Evolutionary conservation across 2,888 invertebrate species (phyloP).

Genomic region (Nyleta sp.): DNA sequence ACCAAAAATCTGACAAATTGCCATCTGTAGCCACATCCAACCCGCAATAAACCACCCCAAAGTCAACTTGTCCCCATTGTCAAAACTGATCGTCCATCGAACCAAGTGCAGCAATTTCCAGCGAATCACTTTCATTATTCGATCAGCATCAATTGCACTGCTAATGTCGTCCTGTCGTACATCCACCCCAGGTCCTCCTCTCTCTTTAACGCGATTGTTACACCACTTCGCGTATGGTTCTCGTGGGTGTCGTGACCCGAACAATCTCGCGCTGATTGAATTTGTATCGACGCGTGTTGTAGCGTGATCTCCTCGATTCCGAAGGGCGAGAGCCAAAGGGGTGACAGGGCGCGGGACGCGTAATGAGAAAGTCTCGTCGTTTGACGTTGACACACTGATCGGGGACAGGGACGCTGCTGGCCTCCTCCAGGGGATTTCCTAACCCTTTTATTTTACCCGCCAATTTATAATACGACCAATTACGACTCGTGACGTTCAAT

Average conservation of each 20-base stretch:
- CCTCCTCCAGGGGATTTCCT: conserved; percentile 53
- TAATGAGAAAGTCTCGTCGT: conserved; percentile 75
- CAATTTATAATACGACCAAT: conserved; percentile 9
- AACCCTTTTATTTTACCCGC: conserved; percentile 60
- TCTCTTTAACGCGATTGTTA: conserved; percentile 59
- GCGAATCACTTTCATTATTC: conserved; percentile 52
- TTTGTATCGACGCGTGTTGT: conserved; percentile 69
- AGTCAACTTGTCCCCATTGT: conserved; percentile 15
- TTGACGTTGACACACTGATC: conserved; percentile 73
- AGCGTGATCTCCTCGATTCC: conserved; percentile 47
- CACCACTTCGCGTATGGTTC: conserved; percentile 49
- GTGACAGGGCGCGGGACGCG: conserved; percentile 66
- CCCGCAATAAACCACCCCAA: conserved; percentile 24
- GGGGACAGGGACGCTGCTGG: conserved; percentile 70
- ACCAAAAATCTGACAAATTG: conserved; percentile 24
- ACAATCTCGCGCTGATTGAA: conserved; percentile 73
- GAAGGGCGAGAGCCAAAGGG: conserved; percentile 61
- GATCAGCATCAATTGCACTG: conserved; percentile 48
- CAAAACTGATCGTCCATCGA: conserved; percentile 27
- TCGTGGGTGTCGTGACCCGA: conserved; percentile 69
- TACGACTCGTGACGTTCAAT: background rate
- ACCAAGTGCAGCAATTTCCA: conserved; percentile 8
- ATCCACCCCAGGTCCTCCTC: conserved; percentile 29
- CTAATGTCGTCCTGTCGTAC: conserved; percentile 28
- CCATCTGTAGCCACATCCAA: conserved; percentile 19